Percentiles rank a stretch among this genome's conserved stretches.
Evolutionary conservation across 2,113 vertebrate species (phyloP).

Genomic region (Sorex araneus): DNA sequence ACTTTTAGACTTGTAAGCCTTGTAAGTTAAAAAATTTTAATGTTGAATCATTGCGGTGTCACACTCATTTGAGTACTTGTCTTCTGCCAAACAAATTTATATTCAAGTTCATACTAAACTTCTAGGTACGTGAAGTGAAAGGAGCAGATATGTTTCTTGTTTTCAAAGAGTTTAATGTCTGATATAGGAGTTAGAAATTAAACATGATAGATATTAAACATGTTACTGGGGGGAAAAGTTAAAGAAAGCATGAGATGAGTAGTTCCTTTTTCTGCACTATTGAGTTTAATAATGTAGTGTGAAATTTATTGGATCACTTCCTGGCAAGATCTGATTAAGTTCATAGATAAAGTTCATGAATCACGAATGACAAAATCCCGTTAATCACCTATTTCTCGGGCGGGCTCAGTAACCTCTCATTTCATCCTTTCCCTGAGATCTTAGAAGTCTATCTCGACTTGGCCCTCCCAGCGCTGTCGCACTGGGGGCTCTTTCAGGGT

Average conservation of each 20-base stretch:
- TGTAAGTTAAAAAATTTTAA: not conserved
- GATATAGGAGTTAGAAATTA: not conserved
- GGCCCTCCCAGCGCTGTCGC: no score
- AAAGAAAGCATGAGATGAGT: not conserved
- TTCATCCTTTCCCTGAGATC: no score
- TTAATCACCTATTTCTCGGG: no score
- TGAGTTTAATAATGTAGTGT: not conserved
- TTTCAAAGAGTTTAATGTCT: not conserved
- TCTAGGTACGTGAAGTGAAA: not conserved
- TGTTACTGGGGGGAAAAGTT: not conserved
- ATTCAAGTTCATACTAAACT: not conserved
- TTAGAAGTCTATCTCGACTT: no score
- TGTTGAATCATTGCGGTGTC: not conserved
- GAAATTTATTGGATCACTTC: slow-evolving; percentile 51
- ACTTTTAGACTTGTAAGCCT: no score
- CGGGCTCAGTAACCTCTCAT: no score
- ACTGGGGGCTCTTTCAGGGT: no score
- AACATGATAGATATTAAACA: not conserved
- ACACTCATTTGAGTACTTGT: not conserved
- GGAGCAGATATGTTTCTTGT: not conserved
- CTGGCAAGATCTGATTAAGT: not conserved
- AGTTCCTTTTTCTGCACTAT: slow-evolving; percentile 21
- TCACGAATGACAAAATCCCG: no score
- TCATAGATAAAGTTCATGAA: not conserved
- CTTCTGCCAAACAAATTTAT: not conserved